Percentiles rank a stretch among this genome's conserved stretches.
These are phyloP conservation scores for Drosophila neocordata DNA, from an alignment of 1,140 invertebrate species.

Conservation along the genomic window DNA sequence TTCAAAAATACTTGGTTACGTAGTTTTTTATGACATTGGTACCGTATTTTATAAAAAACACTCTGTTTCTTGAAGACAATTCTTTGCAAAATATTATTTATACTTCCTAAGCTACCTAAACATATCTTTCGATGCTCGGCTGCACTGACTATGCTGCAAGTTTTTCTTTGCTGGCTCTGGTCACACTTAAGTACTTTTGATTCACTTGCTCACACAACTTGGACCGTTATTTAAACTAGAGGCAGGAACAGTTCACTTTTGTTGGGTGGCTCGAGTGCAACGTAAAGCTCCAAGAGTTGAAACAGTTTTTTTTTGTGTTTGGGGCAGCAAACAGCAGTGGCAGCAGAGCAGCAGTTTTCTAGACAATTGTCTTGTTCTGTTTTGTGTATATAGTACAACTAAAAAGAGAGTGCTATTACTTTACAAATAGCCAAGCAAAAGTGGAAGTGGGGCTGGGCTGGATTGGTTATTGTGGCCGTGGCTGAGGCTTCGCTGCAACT, in stretches of 20 bases:
- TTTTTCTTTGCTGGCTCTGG: neutral
- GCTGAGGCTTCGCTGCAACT: conserved; percentile 11
- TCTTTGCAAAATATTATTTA: too few species aligned
- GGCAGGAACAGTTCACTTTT: conserved; percentile 43
- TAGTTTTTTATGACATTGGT: too few species aligned
- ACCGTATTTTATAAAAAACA: too few species aligned
- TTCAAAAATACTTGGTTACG: too few species aligned
- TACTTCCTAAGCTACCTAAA: neutral
- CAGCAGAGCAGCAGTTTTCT: conserved; percentile 49
- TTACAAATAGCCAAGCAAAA: conserved; percentile 34
- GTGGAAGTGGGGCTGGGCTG: conserved; percentile 35
- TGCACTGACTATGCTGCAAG: neutral
- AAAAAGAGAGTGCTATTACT: conserved; percentile 49
- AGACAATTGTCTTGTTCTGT: conserved; percentile 35
- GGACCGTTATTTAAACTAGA: conserved; percentile 4
- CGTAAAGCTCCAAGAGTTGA: conserved; percentile 36
- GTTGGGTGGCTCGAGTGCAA: conserved; percentile 63
- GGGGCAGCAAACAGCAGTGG: conserved; percentile 19
- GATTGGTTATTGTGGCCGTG: conserved; percentile 20
- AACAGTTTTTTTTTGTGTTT: conserved; percentile 34
- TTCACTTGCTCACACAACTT: too few species aligned
- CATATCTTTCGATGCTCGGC: neutral
- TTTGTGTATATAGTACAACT: conserved; percentile 31
- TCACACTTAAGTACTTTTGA: conserved; percentile 11
- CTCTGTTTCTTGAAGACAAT: too few species aligned